Evolutionary conservation across 92 coral and sea anemone species (phyloP).

Genomic region (Porites lobata): DNA sequence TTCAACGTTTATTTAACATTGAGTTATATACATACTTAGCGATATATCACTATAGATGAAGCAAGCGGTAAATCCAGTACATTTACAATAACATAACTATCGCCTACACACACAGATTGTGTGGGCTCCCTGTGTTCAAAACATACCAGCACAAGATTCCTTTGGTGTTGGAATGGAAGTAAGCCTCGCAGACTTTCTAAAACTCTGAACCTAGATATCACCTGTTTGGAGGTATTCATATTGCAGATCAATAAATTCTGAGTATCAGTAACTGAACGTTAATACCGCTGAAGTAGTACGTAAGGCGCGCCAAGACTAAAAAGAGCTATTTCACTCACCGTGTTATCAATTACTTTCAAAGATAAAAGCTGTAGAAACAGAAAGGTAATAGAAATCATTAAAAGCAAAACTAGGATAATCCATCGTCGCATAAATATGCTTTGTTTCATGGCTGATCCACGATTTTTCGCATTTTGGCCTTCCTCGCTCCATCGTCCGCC

Average conservation of each 20-base stretch:
- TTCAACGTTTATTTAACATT: too few relatives aligned
- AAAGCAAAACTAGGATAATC: conserved; percentile 55
- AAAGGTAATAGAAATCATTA: conserved; percentile 67
- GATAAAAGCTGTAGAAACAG: conserved; percentile 68
- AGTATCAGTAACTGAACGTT: too few relatives aligned
- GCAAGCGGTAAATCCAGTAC: too few relatives aligned
- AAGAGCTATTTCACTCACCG: conserved; percentile 21
- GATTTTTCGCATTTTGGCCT: not conserved
- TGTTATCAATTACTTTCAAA: conserved; percentile 61
- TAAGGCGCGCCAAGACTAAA: too few relatives aligned
- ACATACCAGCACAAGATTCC: conserved; percentile 40
- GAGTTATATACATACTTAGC: too few relatives aligned
- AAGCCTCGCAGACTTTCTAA: conserved; percentile 32
- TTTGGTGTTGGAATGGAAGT: conserved; percentile 7
- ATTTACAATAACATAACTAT: too few relatives aligned
- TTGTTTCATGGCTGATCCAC: conserved; percentile 14
- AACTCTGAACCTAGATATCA: conserved; percentile 29
- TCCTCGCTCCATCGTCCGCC: conserved; percentile 9
- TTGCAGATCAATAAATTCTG: not conserved
- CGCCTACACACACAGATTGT: too few relatives aligned
- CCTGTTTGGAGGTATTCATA: not conserved
- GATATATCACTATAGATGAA: too few relatives aligned
- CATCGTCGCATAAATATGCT: conserved; percentile 35
- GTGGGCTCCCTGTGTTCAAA: too few relatives aligned
- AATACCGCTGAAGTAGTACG: not conserved